Percentiles rank a stretch among this genome's conserved stretches.
phyloP scores from a whole-genome alignment of 2,888 invertebrate genomes.

The Prosapia bicincta region DNA sequence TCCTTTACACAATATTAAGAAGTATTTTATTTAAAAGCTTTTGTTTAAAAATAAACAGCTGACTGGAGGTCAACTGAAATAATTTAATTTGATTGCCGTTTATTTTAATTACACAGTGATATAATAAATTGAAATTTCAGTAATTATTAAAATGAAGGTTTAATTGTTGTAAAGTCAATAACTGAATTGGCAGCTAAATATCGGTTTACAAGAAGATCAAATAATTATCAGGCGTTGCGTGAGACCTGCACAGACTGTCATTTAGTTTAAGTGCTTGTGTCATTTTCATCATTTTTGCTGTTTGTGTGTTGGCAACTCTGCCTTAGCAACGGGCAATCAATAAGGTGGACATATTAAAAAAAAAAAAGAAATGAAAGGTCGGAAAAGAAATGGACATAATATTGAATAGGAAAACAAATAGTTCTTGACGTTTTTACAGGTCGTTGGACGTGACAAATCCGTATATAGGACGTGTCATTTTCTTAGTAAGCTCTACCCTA shows the following conservation, averaged over 20 bases:
- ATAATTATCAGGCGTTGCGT: not conserved
- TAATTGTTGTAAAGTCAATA: not conserved
- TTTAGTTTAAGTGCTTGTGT: constrained; percentile 2
- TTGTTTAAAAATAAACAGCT: no score
- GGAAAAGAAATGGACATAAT: not conserved
- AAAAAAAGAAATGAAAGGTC: not conserved
- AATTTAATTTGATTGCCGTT: no score
- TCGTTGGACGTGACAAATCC: no score
- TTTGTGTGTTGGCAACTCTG: constrained; percentile 2
- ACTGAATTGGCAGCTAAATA: not conserved
- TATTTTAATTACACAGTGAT: no score
- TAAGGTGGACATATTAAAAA: not conserved
- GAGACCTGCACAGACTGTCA: not conserved
- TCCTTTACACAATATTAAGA: no score
- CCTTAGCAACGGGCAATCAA: not conserved
- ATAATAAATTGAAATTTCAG: no score
- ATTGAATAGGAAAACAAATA: not conserved
- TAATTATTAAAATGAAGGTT: no score
- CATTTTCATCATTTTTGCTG: not conserved
- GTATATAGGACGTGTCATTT: no score
- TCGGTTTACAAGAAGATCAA: not conserved
- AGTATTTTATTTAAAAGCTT: no score
- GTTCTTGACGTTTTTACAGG: not conserved
- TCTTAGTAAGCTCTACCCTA: no score
- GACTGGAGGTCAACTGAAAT: no score